These are phyloP conservation scores for Acanthaster planci DNA, from an alignment of 35 echinoderm and acorn worm species.

Conservation along the genomic window DNA sequence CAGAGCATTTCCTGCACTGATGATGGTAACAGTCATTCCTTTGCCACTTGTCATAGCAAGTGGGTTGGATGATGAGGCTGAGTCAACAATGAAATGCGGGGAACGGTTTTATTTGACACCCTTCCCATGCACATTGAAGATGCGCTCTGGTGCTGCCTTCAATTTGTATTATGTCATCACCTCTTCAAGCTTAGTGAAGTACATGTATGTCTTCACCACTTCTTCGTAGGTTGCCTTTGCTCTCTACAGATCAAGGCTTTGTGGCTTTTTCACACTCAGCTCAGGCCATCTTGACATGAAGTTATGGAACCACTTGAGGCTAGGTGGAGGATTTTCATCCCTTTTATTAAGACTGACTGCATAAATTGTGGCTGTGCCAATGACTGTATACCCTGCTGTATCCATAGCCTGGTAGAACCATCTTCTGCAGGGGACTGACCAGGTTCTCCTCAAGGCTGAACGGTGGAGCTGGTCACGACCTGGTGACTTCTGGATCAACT, in stretches of 20 bases:
- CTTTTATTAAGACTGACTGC: neutral
- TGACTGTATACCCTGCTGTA: neutral
- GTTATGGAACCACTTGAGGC: neutral
- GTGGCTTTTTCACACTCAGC: neutral
- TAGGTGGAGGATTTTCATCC: neutral
- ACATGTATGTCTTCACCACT: neutral
- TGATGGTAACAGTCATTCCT: slow-evolving; percentile 1
- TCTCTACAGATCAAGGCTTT: neutral
- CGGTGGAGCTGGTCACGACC: neutral
- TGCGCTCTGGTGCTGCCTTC: neutral
- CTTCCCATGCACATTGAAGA: neutral
- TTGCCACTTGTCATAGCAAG: neutral
- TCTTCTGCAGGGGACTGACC: neutral
- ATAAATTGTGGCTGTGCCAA: neutral
- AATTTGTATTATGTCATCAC: neutral
- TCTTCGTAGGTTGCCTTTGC: neutral
- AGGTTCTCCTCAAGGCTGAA: neutral
- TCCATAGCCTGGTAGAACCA: neutral
- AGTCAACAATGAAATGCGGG: neutral
- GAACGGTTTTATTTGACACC: neutral
- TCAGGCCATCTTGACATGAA: neutral
- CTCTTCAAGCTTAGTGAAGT: neutral
- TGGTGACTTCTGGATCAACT: neutral
- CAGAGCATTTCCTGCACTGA: neutral
- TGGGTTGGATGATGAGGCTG: neutral